Evolutionary conservation across 2,113 vertebrate species (phyloP).

Genomic region (Rissa tridactyla): DNA sequence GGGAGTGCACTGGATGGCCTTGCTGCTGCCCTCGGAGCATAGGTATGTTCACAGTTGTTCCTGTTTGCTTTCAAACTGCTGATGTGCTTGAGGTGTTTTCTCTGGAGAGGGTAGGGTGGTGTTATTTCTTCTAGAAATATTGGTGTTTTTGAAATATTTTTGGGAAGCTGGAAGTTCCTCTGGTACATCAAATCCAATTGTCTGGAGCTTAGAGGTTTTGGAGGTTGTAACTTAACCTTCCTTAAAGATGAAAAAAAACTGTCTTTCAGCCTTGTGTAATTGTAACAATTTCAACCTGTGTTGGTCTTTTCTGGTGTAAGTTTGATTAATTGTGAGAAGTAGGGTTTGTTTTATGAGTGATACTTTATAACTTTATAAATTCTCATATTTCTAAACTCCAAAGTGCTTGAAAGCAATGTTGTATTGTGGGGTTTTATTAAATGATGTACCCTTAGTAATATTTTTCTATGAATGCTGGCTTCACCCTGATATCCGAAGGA

Average conservation of each 20-base stretch:
- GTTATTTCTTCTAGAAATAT: not conserved
- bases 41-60: not conserved
- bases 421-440: not conserved
- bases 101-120: rapidly evolving
- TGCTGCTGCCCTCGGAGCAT: rapidly evolving
- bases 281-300: not conserved
- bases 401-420: not conserved
- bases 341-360: not conserved
- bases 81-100: rapidly evolving
- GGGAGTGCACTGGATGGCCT: rapidly evolving
- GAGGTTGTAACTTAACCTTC: not conserved
- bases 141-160: rapidly evolving
- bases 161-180: not conserved
- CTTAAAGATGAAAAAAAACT: not conserved
- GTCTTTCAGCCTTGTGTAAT: not conserved
- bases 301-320: not conserved
- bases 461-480: not conserved
- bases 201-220: not conserved
- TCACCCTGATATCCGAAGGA: not conserved
- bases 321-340: not conserved
- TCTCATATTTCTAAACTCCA: not conserved
- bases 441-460: not conserved
- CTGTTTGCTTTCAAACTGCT: not conserved
- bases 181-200: rapidly evolving
- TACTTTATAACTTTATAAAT: not conserved